phyloP scores from a whole-genome alignment of 2,113 vertebrate genomes.

The Baryphthengus martii region DNA sequence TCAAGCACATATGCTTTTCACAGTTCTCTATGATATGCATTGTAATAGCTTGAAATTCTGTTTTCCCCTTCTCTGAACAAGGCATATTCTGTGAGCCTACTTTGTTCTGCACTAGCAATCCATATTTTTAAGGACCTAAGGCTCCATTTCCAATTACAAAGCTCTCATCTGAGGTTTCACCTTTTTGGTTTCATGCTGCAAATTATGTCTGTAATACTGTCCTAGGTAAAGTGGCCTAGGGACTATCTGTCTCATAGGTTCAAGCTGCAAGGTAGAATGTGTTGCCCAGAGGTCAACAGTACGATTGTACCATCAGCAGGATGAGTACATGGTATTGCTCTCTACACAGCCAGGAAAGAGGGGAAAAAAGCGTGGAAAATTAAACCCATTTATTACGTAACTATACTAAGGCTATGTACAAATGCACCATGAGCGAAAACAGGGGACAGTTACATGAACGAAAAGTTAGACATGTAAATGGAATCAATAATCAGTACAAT shows the following conservation, averaged over 20 bases:
- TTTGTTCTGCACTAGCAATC: neutral
- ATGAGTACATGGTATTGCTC: neutral
- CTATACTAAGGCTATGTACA: neutral
- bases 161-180: neutral
- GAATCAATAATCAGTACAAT: neutral
- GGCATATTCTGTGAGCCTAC: neutral
- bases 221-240: neutral
- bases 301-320: neutral
- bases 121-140: neutral
- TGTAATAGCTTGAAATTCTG: neutral
- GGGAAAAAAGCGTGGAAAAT: neutral
- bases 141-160: conserved; percentile 23
- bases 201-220: neutral
- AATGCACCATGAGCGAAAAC: neutral
- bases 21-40: neutral
- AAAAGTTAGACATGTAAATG: neutral
- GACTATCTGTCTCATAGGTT: neutral
- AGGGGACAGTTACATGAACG: neutral
- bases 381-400: neutral
- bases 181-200: neutral
- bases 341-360: neutral
- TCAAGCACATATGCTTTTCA: conserved; percentile 22
- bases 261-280: neutral
- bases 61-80: neutral
- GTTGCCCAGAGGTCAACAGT: neutral